Evolutionary conservation across 1,140 invertebrate genomes (phyloP).

Genomic region (Cataglyphis hispanica): DNA sequence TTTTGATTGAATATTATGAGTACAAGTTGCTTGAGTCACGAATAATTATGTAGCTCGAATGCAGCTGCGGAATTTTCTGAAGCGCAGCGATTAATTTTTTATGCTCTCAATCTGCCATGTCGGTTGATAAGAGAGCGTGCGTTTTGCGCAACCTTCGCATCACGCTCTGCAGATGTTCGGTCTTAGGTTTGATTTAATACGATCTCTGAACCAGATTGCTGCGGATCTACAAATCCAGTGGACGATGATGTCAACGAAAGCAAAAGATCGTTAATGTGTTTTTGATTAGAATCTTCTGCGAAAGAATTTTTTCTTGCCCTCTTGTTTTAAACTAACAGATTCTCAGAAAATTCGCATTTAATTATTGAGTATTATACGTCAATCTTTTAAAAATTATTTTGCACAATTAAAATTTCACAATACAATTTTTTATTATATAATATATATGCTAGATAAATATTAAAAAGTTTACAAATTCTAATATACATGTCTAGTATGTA

Average conservation of each 20-base stretch:
- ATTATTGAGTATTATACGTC: not conserved
- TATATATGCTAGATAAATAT: not conserved
- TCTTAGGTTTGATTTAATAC: constrained; percentile 50
- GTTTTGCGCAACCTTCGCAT: constrained; percentile 45
- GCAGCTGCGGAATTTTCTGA: constrained; percentile 25
- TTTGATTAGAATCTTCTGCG: constrained; percentile 10
- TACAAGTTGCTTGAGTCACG: not conserved
- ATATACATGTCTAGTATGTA: not conserved
- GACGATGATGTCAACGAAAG: constrained; percentile 27
- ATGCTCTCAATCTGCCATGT: constrained; percentile 35
- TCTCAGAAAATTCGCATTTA: not conserved
- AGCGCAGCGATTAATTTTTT: constrained; percentile 33
- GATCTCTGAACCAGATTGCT: constrained; percentile 33
- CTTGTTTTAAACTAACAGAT: not conserved
- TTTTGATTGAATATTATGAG: not conserved
- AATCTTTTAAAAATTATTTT: not conserved
- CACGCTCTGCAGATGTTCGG: constrained; percentile 33
- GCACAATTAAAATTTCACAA: too few species aligned
- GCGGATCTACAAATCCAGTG: constrained; percentile 8
- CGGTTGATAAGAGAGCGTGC: constrained; percentile 42
- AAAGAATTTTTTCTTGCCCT: not conserved
- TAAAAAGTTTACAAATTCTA: not conserved
- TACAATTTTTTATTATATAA: not conserved
- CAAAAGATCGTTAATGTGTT: constrained; percentile 5
- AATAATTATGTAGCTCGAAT: constrained; percentile 26